Conservation (phyloP, 1,140 invertebrate species). For the Drosophila yakuba region DNA sequence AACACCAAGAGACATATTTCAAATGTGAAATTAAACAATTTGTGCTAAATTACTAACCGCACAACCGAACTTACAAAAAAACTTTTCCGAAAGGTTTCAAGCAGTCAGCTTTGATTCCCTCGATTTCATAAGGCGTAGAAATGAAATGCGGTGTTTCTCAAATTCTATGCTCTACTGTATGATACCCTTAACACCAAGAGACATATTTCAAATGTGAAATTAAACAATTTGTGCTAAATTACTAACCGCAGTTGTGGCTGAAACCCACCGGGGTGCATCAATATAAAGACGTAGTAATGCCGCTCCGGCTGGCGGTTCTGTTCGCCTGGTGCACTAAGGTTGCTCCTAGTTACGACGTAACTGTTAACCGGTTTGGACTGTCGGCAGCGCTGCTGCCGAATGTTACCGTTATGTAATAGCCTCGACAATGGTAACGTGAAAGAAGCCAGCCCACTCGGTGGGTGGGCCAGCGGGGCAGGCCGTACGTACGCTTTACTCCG, state of each 20-base stretch:
- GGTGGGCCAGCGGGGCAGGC: constrained; percentile 23
- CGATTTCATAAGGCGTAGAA: no score
- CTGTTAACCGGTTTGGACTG: constrained; percentile 70
- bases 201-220: no score
- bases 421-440: constrained; percentile 63
- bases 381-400: constrained; percentile 42
- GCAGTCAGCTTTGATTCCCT: no score
- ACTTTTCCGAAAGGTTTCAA: no score
- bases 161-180: background rate
- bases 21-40: background rate
- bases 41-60: no score
- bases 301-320: constrained; percentile 34
- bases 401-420: constrained; percentile 65
- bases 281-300: constrained; percentile 79
- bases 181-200: background rate
- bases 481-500: constrained; percentile 53
- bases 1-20: no score
- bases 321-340: constrained; percentile 78
- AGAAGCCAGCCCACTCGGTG: constrained; percentile 54
- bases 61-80: no score
- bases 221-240: background rate
- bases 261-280: constrained; percentile 14
- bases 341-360: constrained; percentile 85
- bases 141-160: no score
- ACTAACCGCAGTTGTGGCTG: constrained; percentile 2